Conservation (phyloP, 37 sponge, comb jelly and placozoan genomes). For the Chondrosia reniformis region DNA sequence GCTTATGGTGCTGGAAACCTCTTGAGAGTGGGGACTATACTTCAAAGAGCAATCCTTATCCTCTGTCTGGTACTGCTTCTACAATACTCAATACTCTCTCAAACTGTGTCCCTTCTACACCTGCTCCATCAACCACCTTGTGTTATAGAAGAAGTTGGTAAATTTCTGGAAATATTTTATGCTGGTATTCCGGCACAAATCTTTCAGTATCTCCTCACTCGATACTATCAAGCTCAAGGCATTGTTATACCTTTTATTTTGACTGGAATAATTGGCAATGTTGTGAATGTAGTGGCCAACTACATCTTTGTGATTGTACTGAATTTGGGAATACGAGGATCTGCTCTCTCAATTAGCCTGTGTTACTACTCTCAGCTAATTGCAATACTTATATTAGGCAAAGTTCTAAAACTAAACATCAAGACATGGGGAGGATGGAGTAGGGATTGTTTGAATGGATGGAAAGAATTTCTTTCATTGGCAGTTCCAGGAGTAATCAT, state of each 20-base stretch:
- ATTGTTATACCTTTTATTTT: conserved; percentile 44
- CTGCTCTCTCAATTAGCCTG: conserved; percentile 10
- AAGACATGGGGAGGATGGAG: conserved; percentile 70
- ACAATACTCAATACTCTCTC: conserved; percentile 29
- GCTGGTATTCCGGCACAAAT: conserved; percentile 2
- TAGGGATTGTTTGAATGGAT: conserved; percentile 48
- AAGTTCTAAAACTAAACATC: conserved; percentile 32
- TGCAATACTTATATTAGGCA: conserved; percentile 17
- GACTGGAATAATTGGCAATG: conserved; percentile 7
- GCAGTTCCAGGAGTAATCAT: conserved; percentile 52
- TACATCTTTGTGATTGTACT: conserved; percentile 30
- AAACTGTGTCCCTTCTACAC: conserved; percentile 53
- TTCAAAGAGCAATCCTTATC: conserved; percentile 62
- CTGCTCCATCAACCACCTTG: conserved; percentile 49
- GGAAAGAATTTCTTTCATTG: conserved; percentile 38
- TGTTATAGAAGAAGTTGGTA: conserved; percentile 28
- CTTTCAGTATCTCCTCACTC: conserved; percentile 26
- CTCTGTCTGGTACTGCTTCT: conserved; percentile 14
- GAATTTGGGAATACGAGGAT: conserved; percentile 23
- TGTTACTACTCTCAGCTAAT: neutral
- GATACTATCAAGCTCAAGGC: conserved; percentile 62
- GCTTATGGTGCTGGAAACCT: conserved; percentile 60
- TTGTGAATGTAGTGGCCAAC: conserved; percentile 26
- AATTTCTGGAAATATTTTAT: neutral
- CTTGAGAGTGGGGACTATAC: conserved; percentile 51